Evolutionary conservation across 2,888 invertebrate genomes (phyloP), one percentile per base, ranked within the genome.

Genomic region (Lasioglossum calceatum): DNA sequence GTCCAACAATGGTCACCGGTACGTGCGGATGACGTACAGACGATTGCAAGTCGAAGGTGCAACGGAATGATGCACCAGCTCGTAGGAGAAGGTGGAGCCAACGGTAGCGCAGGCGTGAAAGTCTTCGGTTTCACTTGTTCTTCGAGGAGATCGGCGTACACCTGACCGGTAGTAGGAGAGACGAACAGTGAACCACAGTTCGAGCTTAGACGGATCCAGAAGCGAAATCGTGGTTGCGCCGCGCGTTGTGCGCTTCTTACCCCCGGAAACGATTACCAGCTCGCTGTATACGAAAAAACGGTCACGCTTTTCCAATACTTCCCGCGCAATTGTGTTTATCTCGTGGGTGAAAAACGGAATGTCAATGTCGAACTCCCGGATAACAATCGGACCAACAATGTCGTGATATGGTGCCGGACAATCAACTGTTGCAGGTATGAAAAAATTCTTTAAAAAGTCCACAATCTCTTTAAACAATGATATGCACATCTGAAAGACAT

Each of bases 101-200:
- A n/a, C 72, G 75, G 70, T 75, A 54, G 81, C 84, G 87, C 80
- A 79, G 78, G 85, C 82, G 88, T 88, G 88, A 88, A 88, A 88
- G 88, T 87, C 82, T 76, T 74, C n/a, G 80, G 87, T 88, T 88
- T 88, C 87, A 87, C 87, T 88, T 79, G 83, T 79, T 44, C 78
- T 84, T 82, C 84, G 39, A 84, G 44, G 86, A 79, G 80, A 81
- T 84, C 77, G 81, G 81, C 77, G 44, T 77, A 72, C 47, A 79
- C 67, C 74, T 61, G 74, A 19, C 54, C 44, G 71, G 80, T 75
- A 58, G 87, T 81, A 87, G 88, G 82, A 85, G 87, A 85, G 77
- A 77, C 79, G 79, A 77, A 77, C 84, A 61, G 81, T 54, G 82
- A 79, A 75, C 67, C 73, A 67, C 36, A 16, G 58, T 61, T 83